A percentile compares a stretch with the other conserved stretches of the same genome.
Conservation (phyloP, 1,140 invertebrate species). For the Drosophila bipectinata region DNA sequence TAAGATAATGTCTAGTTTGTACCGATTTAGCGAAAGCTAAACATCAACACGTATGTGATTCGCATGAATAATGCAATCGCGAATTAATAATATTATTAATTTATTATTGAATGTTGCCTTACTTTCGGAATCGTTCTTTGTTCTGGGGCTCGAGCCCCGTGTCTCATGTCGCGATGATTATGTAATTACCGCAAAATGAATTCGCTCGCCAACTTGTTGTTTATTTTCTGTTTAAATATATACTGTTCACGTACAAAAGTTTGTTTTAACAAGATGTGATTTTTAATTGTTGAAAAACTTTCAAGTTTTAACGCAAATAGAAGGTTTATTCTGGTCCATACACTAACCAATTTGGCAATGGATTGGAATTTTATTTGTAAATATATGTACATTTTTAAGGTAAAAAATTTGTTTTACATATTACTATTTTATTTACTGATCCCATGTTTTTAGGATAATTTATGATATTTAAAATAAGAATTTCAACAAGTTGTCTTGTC, state of each 20-base stretch:
- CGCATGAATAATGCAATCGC: constrained; percentile 35
- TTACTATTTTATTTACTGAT: too few species aligned
- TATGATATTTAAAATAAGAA: too few species aligned
- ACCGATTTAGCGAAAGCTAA: background rate
- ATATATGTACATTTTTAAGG: background rate
- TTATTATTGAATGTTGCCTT: constrained; percentile 51
- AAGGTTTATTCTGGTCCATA: background rate
- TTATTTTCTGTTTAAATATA: constrained; percentile 13
- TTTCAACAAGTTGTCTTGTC: too few species aligned
- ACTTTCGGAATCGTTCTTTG: constrained; percentile 48
- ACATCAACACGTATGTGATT: background rate
- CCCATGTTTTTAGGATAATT: too few species aligned
- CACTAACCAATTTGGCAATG: constrained; percentile 3
- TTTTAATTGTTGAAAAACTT: background rate
- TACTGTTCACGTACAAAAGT: background rate
- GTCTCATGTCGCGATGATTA: constrained; percentile 39
- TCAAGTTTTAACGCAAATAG: background rate
- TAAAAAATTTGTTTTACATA: too few species aligned
- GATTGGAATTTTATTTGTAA: background rate
- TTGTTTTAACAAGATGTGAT: background rate
- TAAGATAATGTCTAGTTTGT: background rate
- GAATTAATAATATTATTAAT: constrained; percentile 32
- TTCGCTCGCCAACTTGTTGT: constrained; percentile 2
- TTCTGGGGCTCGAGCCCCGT: constrained; percentile 11
- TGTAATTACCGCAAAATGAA: constrained; percentile 45